Evolutionary conservation across 2,113 vertebrate genomes (phyloP).

Genomic region (Thamnophis sirtalis): DNA sequence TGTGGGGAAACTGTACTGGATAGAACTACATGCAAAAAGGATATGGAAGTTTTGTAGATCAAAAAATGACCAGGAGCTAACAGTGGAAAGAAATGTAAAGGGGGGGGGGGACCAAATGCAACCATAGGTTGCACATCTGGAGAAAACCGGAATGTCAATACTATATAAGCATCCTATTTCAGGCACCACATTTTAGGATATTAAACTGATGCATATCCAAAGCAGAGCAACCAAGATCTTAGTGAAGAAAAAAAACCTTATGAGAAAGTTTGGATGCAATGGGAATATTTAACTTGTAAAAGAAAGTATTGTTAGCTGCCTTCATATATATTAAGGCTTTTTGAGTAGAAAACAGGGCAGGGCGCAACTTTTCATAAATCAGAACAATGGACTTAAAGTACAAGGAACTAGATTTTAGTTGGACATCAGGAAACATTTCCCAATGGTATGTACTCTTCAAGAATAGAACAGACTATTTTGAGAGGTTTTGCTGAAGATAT

Average conservation of each 20-base stretch:
- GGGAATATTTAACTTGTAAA: background rate
- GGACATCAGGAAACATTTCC: background rate
- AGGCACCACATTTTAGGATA: background rate
- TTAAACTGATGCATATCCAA: background rate
- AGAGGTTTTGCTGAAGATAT: background rate
- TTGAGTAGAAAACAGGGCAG: background rate
- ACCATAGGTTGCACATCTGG: background rate
- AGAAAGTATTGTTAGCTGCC: background rate
- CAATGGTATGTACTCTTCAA: background rate
- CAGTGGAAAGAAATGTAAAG: background rate
- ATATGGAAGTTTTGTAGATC: background rate
- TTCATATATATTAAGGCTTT: background rate
- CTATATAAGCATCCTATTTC: background rate
- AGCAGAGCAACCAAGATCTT: background rate
- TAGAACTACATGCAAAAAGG: background rate
- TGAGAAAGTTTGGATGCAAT: background rate
- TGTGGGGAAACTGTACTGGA: background rate
- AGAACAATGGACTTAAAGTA: background rate
- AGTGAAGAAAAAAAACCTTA: background rate
- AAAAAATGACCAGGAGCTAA: background rate
- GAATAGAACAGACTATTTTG: background rate
- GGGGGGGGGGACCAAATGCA: background rate
- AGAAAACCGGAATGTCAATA: background rate
- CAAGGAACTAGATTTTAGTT: background rate
- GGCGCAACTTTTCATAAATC: background rate